Conservation (phyloP, 1,140 invertebrate genomes). For the Bombus breviceps region DNA sequence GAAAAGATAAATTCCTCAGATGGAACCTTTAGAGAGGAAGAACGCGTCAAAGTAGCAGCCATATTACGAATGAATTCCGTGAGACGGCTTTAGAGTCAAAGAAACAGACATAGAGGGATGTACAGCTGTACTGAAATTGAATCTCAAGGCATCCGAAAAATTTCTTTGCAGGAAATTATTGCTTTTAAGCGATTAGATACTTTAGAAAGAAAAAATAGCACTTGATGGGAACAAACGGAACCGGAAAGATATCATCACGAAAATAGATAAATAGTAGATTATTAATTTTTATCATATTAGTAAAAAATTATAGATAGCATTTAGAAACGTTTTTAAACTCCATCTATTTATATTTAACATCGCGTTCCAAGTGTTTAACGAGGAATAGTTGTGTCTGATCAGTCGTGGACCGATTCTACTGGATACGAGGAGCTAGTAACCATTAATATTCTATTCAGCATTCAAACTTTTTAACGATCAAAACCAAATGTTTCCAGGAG, state of each 20-base stretch:
- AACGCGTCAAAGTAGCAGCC: conserved; percentile 21
- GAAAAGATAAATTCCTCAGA: conserved; percentile 9
- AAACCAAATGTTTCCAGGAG: background rate
- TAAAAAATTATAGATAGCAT: too few species aligned
- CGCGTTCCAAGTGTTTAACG: background rate
- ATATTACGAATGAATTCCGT: background rate
- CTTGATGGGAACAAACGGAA: background rate
- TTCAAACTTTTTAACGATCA: too few species aligned
- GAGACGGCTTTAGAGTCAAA: conserved; percentile 8
- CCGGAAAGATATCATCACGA: background rate
- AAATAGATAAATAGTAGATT: too few species aligned
- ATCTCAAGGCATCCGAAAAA: conserved; percentile 1
- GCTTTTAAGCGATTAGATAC: background rate
- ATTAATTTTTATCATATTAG: too few species aligned
- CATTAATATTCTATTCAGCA: too few species aligned
- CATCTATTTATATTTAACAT: background rate
- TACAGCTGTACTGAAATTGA: conserved; percentile 23
- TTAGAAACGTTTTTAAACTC: background rate
- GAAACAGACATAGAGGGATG: conserved; percentile 18
- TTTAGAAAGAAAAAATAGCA: background rate
- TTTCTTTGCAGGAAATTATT: background rate
- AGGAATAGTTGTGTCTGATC: background rate
- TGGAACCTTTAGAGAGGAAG: background rate
- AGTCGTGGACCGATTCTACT: background rate
- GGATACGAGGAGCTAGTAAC: too few species aligned